Evolutionary conservation across 2,797 vertebrate genomes (phyloP).

Genomic region (Microcaecilia unicolor): DNA sequence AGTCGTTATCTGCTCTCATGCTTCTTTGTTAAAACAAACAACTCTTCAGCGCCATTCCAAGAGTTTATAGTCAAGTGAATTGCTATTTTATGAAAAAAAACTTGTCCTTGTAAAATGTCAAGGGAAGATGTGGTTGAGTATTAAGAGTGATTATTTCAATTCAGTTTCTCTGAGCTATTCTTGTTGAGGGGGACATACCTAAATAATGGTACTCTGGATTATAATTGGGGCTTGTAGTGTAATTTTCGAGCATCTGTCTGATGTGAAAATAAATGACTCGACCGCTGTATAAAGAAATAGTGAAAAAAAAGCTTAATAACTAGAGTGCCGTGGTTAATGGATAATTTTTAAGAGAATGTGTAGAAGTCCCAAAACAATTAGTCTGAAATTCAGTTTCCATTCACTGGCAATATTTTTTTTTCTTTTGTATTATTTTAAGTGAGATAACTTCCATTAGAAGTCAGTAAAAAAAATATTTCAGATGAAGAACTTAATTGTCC

Average conservation of each 20-base stretch:
- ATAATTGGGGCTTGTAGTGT: constrained; percentile 12
- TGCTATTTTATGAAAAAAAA: no score
- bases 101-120: constrained; percentile 21
- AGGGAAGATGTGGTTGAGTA: background rate
- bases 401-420: no score
- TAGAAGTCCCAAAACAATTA: constrained; percentile 5
- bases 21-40: no score
- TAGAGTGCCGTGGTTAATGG: constrained; percentile 7
- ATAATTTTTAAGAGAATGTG: constrained; percentile 11
- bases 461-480: no score
- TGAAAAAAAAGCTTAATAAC: constrained; percentile 6
- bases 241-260: constrained; percentile 29
- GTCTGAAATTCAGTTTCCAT: no score
- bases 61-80: constrained; percentile 28
- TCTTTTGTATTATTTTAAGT: no score
- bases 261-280: constrained; percentile 1
- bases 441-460: no score
- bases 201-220: constrained; percentile 28
- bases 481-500: no score
- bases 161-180: constrained; percentile 26
- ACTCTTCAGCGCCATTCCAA: constrained; percentile 9
- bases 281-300: background rate
- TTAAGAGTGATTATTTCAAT: constrained; percentile 30
- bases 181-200: constrained; percentile 26
- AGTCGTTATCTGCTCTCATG: no score